Evolutionary conservation across 2,113 vertebrate species (phyloP).

Genomic region (Epinephelus moara): DNA sequence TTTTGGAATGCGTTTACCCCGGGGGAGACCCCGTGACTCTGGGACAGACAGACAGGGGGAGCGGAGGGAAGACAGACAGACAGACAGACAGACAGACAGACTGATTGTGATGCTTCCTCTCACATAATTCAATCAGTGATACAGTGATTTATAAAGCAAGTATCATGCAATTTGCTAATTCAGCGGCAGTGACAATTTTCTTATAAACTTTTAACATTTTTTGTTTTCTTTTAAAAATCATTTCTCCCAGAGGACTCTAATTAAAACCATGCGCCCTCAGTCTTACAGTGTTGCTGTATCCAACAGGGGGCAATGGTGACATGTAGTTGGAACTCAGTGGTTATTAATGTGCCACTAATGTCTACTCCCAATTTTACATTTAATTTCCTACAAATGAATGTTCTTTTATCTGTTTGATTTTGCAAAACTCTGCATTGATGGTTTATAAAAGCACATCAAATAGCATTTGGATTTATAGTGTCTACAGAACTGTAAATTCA

Average conservation of each 20-base stretch:
- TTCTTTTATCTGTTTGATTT: background rate
- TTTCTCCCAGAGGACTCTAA: conserved; percentile 23
- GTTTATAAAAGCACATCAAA: background rate
- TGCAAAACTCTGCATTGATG: accelerated
- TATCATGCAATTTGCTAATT: background rate
- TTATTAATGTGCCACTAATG: conserved; percentile 11
- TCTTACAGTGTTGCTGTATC: conserved; percentile 9
- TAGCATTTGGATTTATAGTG: background rate
- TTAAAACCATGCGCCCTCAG: conserved; percentile 42
- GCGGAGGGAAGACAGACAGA: background rate
- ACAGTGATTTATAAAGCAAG: background rate
- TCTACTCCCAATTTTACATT: background rate
- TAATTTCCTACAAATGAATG: background rate
- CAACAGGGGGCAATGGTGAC: conserved; percentile 77
- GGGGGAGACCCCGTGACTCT: conserved; percentile 86
- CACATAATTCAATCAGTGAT: conserved; percentile 28
- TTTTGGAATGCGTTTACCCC: conserved; percentile 89
- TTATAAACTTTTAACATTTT: background rate
- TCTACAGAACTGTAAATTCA: background rate
- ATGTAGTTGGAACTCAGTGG: conserved; percentile 1
- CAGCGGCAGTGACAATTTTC: background rate
- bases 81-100: conserved; percentile 19
- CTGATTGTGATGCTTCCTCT: conserved; percentile 43
- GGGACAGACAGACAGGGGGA: conserved; percentile 42
- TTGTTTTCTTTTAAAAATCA: background rate